Evolutionary conservation across 37 sponge, comb jelly and placozoan species (phyloP).

Genomic region (Chondrilla cf. caribensis): DNA sequence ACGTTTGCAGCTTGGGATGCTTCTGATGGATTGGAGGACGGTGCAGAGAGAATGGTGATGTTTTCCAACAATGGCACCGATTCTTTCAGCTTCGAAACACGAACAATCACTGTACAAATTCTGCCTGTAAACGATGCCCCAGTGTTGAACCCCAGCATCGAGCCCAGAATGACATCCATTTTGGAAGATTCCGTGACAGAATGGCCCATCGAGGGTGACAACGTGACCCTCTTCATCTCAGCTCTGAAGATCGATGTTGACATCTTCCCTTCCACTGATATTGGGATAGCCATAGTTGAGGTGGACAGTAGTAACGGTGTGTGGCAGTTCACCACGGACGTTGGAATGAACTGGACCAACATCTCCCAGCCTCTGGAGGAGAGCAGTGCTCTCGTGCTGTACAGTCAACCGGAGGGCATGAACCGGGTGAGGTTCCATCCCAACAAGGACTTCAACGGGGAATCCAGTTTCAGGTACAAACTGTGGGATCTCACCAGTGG

Average conservation of each 20-base stretch:
- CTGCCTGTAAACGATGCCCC: constrained; percentile 91
- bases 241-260: constrained; percentile 66
- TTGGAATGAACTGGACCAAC: constrained; percentile 64
- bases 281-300: constrained; percentile 78
- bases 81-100: constrained; percentile 63
- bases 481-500: constrained; percentile 80
- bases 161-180: constrained; percentile 59
- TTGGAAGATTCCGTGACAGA: constrained; percentile 74
- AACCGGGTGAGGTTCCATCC: constrained; percentile 80
- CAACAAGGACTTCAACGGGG: constrained; percentile 66
- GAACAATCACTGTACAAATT: constrained; percentile 46
- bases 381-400: constrained; percentile 57
- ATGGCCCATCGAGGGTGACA: constrained; percentile 58
- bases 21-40: constrained; percentile 56
- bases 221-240: constrained; percentile 50
- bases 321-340: constrained; percentile 71
- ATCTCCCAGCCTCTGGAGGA: constrained; percentile 30
- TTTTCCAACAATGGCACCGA: constrained; percentile 28
- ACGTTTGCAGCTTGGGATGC: constrained; percentile 89
- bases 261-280: neutral
- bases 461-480: constrained; percentile 52
- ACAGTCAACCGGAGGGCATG: constrained; percentile 27
- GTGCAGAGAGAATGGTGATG: constrained; percentile 29
- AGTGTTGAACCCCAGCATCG: constrained; percentile 42
- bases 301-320: constrained; percentile 57